Base-by-base conservation (phyloP, 2,888 invertebrate species). In the Amphipoea oculea region DNA sequence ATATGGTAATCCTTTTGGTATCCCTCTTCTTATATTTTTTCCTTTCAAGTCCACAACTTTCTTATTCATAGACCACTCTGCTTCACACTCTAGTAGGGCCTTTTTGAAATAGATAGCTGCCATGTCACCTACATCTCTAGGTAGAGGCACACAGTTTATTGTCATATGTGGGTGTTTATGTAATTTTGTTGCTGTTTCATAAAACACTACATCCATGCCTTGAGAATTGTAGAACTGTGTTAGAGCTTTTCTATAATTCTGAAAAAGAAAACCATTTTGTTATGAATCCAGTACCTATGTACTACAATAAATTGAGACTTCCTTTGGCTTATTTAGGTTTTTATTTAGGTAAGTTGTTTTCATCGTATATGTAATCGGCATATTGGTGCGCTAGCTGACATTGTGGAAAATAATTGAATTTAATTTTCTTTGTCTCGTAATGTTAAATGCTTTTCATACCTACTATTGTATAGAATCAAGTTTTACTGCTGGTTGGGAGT, bases 101-200 rank as follows among this genome's bases (percentile, higher is more conserved):
- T 99, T 99, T 97, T 99, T 99, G 94, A 99, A 99, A 95, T 99
- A 99, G 91, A 99, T 99, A 0, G 99, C 99, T 6, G 99, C 99
- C 96, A 98, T 96, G 90, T 99, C 99, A 1, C 99, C 99, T 36
- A 98, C 97, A 94, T 99, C 98, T 89, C 97, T 97, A 6, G 98
- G 98, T 82, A 99, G 90, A 0, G 99, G 99, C 17, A 99, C 97
- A 96, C 99, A 99, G 91, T 99, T 98, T 73, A 99, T 97, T 65
- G 97, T 97, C 98, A 99, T 98, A 93, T 99, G 99, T 0, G 99
- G 98, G 89, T 98, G 97, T 89, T 97, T 97, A 83, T 98, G 97
- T 45, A 99, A 96, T 91, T 97, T 97, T 90, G 98, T 98, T 7
- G 98, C 99, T 14, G 98, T 98, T 97, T 99, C 99, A 96, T 99